Percentiles rank a stretch among this genome's conserved stretches.
Conservation (phyloP, 2,797 vertebrate genomes). For the Leptatherina wallacei region DNA sequence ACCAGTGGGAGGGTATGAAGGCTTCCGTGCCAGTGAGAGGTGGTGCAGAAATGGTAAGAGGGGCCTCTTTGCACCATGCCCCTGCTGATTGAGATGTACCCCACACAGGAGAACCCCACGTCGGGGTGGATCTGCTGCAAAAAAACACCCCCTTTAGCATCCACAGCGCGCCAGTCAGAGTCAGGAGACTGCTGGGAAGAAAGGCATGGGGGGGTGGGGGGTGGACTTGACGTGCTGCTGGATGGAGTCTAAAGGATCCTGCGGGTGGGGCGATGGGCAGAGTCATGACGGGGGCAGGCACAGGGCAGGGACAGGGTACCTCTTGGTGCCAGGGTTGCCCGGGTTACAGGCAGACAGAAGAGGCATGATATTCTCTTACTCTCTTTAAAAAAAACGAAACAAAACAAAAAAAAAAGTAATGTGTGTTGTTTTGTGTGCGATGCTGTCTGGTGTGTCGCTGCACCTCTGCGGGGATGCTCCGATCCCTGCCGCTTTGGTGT, state of each 20-base stretch:
- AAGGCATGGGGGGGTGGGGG: constrained; percentile 72
- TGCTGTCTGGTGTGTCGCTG: constrained; percentile 67
- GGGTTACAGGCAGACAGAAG: constrained; percentile 82
- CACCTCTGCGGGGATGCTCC: constrained; percentile 68
- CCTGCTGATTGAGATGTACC: constrained; percentile 95
- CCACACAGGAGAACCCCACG: constrained; percentile 71
- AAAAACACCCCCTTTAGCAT: constrained; percentile 69
- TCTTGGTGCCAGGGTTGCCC: constrained; percentile 85
- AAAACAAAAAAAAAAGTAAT: neutral
- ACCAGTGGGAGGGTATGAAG: constrained; percentile 59
- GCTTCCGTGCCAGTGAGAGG: constrained; percentile 66
- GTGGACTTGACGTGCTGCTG: constrained; percentile 85
- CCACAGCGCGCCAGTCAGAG: constrained; percentile 74
- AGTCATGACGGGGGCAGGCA: constrained; percentile 38
- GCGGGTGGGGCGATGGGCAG: constrained; percentile 42
- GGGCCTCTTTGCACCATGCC: constrained; percentile 69
- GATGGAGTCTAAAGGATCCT: constrained; percentile 79
- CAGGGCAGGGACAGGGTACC: constrained; percentile 40
- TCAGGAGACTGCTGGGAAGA: constrained; percentile 83
- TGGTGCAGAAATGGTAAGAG: constrained; percentile 67
- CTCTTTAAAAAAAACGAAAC: constrained; percentile 33
- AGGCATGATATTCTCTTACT: constrained; percentile 78
- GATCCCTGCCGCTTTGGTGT: constrained; percentile 72
- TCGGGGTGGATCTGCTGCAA: constrained; percentile 59
- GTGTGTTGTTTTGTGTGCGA: constrained; percentile 52